Evolutionary conservation across 2,888 invertebrate species (phyloP).

Genomic region (Dicyrtoma fusca): DNA sequence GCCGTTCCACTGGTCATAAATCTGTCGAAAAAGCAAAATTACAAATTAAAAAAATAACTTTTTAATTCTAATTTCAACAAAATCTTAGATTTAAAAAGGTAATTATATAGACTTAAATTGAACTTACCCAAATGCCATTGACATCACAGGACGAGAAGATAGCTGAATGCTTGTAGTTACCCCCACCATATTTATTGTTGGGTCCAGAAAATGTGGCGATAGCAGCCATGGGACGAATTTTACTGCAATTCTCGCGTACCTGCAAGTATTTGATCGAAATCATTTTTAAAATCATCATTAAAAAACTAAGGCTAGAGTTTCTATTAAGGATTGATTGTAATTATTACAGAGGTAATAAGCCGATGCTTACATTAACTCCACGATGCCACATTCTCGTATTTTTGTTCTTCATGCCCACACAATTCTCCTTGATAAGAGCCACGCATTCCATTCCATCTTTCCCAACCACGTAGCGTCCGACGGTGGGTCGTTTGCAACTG

Average conservation of each 20-base stretch:
- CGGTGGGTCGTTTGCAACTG: constrained; percentile 17
- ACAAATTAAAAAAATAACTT: background rate
- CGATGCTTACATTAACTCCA: constrained; percentile 33
- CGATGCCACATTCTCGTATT: constrained; percentile 36
- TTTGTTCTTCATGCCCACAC: constrained; percentile 30
- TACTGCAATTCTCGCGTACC: constrained; percentile 28
- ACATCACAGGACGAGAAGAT: constrained; percentile 35
- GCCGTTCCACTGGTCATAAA: constrained; percentile 36
- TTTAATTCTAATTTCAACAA: constrained; percentile 1
- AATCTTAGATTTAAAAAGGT: background rate
- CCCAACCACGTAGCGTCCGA: constrained; percentile 27
- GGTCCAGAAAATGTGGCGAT: constrained; percentile 35
- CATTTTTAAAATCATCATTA: no score
- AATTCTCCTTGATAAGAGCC: constrained; percentile 28
- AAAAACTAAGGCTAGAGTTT: no score
- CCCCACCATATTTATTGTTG: constrained; percentile 34
- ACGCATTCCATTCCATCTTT: constrained; percentile 28
- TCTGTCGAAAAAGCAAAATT: background rate
- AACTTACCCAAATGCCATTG: constrained; percentile 34
- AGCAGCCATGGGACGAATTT: constrained; percentile 32
- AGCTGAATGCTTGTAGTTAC: constrained; percentile 26
- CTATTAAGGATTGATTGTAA: no score
- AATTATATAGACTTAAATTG: background rate
- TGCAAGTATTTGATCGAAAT: constrained; percentile 14
- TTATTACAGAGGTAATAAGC: no score